Percentiles rank a stretch among this genome's conserved stretches.
Evolutionary conservation across 2,113 vertebrate genomes (phyloP).

Genomic region (Cynocephalus volans): DNA sequence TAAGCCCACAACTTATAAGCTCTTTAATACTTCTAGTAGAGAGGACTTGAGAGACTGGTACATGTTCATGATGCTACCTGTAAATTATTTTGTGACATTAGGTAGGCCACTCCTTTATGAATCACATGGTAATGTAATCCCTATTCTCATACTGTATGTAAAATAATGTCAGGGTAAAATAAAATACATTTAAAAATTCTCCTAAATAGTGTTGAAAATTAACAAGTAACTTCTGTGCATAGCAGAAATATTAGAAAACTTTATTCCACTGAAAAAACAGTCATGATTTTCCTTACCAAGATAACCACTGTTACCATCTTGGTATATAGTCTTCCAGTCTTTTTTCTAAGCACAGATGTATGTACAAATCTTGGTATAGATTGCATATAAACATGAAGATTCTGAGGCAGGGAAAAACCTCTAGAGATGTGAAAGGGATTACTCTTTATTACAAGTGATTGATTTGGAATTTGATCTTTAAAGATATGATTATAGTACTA

Average conservation of each 20-base stretch:
- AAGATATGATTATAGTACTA: not conserved
- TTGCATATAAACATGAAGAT: not conserved
- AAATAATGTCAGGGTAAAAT: slow-evolving; percentile 24
- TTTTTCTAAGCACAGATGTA: not conserved
- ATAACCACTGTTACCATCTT: not conserved
- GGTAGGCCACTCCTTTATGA: not conserved
- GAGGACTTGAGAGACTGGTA: slow-evolving; percentile 16
- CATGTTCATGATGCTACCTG: not conserved
- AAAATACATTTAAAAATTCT: not conserved
- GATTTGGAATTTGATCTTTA: slow-evolving; percentile 9
- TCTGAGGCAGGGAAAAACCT: not conserved
- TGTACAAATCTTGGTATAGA: not conserved
- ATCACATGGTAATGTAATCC: not conserved
- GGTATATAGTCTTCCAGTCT: not conserved
- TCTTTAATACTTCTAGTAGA: slow-evolving; percentile 41
- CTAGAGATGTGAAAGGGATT: not conserved
- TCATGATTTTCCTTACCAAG: slow-evolving; percentile 26
- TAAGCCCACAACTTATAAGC: not conserved
- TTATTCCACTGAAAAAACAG: not conserved
- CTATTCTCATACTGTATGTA: not conserved
- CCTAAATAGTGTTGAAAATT: slow-evolving; percentile 2
- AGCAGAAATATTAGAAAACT: slow-evolving; percentile 32
- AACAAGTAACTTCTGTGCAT: not conserved
- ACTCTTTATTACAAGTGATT: not conserved
- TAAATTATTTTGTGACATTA: slow-evolving; percentile 30